Percentiles rank a stretch among this genome's conserved stretches.
Evolutionary conservation across 2,113 vertebrate genomes (phyloP).

Genomic region (Python bivittatus): DNA sequence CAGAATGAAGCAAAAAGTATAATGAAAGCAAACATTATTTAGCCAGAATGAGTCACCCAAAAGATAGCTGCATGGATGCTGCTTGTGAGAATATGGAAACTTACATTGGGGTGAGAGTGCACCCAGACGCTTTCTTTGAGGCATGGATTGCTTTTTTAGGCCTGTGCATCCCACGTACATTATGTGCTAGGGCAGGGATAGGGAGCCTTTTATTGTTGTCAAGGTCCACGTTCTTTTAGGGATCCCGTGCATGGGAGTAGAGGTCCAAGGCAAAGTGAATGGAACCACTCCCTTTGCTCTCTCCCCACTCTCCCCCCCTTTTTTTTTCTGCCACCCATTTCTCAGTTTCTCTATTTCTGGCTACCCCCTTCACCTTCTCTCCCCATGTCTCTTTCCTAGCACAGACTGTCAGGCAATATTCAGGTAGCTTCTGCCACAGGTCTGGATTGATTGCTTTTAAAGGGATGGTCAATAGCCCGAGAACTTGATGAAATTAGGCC

Average conservation of each 20-base stretch:
- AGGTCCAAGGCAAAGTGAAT: not conserved
- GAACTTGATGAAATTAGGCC: not conserved
- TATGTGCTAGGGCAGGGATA: not conserved
- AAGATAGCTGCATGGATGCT: not conserved
- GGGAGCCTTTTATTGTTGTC: not conserved
- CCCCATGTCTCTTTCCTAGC: not conserved
- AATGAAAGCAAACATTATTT: not conserved
- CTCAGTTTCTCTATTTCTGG: not conserved
- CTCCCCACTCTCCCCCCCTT: not conserved
- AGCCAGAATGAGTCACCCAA: not conserved
- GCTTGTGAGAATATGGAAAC: not conserved
- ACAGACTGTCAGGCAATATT: too few species aligned
- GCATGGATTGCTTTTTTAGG: not conserved
- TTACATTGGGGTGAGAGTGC: not conserved
- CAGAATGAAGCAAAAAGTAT: not conserved
- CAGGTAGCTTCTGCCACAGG: too few species aligned
- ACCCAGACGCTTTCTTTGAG: not conserved
- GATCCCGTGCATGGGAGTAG: not conserved
- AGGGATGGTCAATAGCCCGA: too few species aligned
- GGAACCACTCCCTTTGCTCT: not conserved
- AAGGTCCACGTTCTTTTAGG: not conserved
- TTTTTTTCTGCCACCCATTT: not conserved
- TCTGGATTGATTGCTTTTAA: not conserved
- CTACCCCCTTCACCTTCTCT: not conserved
- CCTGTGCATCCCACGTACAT: not conserved